Conservation (phyloP, 2,797 vertebrate species). For the Malurus leucopterus region DNA sequence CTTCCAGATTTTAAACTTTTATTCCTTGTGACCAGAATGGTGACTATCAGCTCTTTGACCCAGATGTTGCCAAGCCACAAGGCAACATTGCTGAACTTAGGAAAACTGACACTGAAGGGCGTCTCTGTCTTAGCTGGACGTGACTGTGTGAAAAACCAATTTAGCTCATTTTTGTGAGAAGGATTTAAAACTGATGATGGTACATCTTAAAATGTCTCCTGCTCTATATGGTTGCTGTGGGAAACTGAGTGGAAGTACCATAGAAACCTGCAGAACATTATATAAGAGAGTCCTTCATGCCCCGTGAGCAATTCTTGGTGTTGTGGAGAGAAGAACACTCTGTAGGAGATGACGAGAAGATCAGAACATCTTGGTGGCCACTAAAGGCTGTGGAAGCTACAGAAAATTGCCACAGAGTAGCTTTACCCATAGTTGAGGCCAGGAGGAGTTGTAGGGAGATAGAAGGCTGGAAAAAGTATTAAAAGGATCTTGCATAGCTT, state of each 20-base stretch:
- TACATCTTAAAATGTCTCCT: constrained; percentile 16
- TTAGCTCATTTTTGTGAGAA: background rate
- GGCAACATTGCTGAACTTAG: background rate
- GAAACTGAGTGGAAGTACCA: constrained; percentile 10
- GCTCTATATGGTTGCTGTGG: constrained; percentile 27
- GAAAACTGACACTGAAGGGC: background rate
- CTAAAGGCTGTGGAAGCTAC: background rate
- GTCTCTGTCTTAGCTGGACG: background rate
- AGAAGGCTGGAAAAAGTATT: background rate
- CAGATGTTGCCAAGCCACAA: background rate
- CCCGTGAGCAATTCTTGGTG: background rate
- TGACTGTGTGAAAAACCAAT: background rate
- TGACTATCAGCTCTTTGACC: background rate
- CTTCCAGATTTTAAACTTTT: background rate
- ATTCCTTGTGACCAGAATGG: background rate
- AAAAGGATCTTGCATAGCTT: background rate
- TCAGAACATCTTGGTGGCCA: background rate
- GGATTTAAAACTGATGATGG: background rate
- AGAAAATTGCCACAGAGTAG: background rate
- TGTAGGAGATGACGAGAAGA: background rate
- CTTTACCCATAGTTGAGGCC: background rate
- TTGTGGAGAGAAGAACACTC: background rate
- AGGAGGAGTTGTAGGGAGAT: background rate
- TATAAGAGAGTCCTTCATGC: background rate
- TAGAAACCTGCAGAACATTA: constrained; percentile 25